Conservation (phyloP, 2,797 vertebrate genomes). For the Hypotaenidia okinawae region DNA sequence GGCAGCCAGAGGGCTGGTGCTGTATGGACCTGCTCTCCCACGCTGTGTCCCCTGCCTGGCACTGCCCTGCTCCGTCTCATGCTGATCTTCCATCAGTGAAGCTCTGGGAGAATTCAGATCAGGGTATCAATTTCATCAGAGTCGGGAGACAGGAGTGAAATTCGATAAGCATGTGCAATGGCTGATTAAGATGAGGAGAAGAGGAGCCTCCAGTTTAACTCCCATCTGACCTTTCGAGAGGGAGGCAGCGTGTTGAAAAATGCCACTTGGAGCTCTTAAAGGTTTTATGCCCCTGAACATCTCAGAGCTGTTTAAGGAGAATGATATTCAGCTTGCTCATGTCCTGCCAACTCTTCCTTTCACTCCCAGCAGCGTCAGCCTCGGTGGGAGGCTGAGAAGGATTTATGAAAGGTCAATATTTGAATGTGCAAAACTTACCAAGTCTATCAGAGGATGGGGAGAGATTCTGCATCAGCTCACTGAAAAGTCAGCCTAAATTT, state of each 20-base stretch:
- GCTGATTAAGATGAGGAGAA: constrained; percentile 65
- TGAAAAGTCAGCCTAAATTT: neutral
- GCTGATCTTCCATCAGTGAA: neutral
- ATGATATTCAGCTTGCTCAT: constrained; percentile 61
- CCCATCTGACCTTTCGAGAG: constrained; percentile 59
- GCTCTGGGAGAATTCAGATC: constrained; percentile 21
- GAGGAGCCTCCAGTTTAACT: constrained; percentile 60
- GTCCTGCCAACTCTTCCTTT: constrained; percentile 57
- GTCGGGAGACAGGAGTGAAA: neutral
- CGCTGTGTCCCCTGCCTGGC: neutral
- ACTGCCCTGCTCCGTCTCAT: neutral
- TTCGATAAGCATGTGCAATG: neutral
- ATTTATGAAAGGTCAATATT: constrained; percentile 66
- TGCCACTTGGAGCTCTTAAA: constrained; percentile 66
- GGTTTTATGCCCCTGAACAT: constrained; percentile 56
- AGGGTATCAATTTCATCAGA: constrained; percentile 37
- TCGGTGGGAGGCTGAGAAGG: constrained; percentile 39
- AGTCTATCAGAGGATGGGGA: neutral
- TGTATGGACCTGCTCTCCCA: fast-evolving
- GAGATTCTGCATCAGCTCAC: neutral
- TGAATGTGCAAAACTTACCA: constrained; percentile 65
- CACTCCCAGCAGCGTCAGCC: neutral
- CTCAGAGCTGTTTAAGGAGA: constrained; percentile 54
- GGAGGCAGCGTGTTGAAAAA: constrained; percentile 18
- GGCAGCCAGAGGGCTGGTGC: neutral